Conservation (phyloP, 2,113 vertebrate genomes). For the Xenopus borealis region DNA sequence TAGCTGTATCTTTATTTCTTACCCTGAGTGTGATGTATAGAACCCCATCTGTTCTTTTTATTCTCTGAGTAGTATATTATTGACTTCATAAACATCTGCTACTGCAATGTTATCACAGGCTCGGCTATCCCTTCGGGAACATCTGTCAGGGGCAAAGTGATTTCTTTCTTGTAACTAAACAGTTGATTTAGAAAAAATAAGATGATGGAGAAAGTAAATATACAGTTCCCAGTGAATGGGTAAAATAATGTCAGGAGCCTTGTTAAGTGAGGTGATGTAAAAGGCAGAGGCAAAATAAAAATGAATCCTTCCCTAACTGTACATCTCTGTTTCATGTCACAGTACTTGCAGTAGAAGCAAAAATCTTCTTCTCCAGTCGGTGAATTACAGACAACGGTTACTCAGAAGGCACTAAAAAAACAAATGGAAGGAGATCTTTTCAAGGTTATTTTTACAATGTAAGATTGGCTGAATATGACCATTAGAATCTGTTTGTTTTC, state of each 20-base stretch:
- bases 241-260: conserved; percentile 32
- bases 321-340: neutral
- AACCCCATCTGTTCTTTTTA: conserved; percentile 6
- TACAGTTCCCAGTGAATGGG: conserved; percentile 23
- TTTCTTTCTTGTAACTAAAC: conserved; percentile 44
- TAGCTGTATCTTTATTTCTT: neutral
- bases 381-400: too few species aligned
- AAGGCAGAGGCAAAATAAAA: conserved; percentile 12
- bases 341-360: too few species aligned
- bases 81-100: conserved; percentile 40
- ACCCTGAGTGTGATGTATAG: conserved; percentile 15
- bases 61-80: conserved; percentile 26
- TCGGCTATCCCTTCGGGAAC: conserved; percentile 36
- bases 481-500: too few species aligned
- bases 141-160: conserved; percentile 40
- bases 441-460: too few species aligned
- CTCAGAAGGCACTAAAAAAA: too few species aligned
- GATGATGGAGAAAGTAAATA: conserved; percentile 38
- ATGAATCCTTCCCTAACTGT: conserved; percentile 12
- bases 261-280: conserved; percentile 17
- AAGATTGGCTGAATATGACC: too few species aligned
- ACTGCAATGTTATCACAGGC: conserved; percentile 36
- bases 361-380: too few species aligned
- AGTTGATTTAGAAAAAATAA: conserved; percentile 43
- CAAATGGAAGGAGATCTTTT: too few species aligned